These are phyloP conservation scores for Martes martes DNA, from an alignment of 2,113 vertebrate species.

Conservation along the genomic window DNA sequence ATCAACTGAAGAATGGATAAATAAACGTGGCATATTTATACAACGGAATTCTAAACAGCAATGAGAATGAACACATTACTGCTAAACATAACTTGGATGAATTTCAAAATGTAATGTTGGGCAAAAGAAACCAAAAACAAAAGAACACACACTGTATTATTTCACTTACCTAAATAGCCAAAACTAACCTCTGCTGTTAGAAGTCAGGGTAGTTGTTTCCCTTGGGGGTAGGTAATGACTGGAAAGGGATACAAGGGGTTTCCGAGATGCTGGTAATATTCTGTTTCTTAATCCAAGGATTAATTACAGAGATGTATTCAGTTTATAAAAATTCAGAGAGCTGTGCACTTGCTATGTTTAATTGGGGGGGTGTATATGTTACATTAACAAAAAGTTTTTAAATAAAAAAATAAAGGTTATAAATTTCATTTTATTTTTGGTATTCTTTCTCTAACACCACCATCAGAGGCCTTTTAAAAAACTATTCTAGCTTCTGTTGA, in stretches of 20 bases:
- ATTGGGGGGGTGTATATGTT: neutral
- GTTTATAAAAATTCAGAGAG: neutral
- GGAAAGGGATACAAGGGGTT: neutral
- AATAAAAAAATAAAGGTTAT: neutral
- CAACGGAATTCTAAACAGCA: neutral
- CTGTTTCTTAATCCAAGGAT: neutral
- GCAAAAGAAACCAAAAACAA: neutral
- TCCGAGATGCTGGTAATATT: neutral
- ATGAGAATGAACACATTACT: neutral
- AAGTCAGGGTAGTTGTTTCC: neutral
- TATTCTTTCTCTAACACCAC: neutral
- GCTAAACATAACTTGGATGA: neutral
- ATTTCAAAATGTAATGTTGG: neutral
- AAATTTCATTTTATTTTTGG: neutral
- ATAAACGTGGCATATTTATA: neutral
- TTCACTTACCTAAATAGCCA: neutral
- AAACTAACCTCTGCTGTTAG: neutral
- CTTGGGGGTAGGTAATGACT: neutral
- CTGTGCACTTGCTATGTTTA: neutral
- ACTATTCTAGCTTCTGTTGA: neutral
- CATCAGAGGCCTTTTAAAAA: neutral
- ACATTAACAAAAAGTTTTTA: neutral
- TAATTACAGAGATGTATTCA: neutral
- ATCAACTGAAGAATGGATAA: neutral
- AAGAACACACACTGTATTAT: neutral